A percentile compares a stretch with the other conserved stretches of the same genome.
Evolutionary conservation across 2,888 invertebrate genomes (phyloP).

Genomic region (Spodoptera exigua): DNA sequence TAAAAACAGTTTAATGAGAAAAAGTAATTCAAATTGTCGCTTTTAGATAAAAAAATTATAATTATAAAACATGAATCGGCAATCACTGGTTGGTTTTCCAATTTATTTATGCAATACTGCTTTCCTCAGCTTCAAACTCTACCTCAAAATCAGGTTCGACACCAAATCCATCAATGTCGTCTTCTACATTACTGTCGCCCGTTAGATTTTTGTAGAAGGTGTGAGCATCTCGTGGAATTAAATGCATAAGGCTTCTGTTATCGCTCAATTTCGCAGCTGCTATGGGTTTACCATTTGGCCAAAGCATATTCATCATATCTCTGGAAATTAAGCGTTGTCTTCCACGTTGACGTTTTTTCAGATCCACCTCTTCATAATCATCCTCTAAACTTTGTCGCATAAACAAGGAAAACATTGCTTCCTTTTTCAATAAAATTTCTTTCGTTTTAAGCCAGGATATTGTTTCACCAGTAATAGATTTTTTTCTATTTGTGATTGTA

Average conservation of each 20-base stretch:
- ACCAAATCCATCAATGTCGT: constrained; percentile 12
- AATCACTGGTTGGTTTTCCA: constrained; percentile 1
- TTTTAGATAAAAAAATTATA: constrained; percentile 1
- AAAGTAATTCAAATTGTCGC: background rate
- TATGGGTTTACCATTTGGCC: constrained; percentile 9
- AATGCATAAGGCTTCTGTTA: constrained; percentile 11
- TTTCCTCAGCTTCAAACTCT: constrained; percentile 7
- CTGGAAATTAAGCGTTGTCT: background rate
- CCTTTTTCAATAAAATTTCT: constrained; percentile 12
- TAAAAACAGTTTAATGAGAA: constrained; percentile 3
- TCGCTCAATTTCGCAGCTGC: constrained; percentile 5
- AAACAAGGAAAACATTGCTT: constrained; percentile 15
- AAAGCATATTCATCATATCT: constrained; percentile 4
- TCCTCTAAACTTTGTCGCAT: too few relatives aligned
- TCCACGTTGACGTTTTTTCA: constrained; percentile 2
- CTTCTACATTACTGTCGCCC: constrained; percentile 6
- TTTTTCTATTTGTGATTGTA: constrained; percentile 10
- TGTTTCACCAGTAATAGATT: constrained; percentile 1
- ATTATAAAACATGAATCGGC: background rate
- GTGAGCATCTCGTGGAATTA: constrained; percentile 5
- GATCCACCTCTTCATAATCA: constrained; percentile 1
- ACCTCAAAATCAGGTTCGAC: constrained; percentile 1
- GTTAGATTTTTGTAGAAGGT: background rate
- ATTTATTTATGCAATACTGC: constrained; percentile 2
- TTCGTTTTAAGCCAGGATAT: constrained; percentile 3